A percentile compares a stretch with the other conserved stretches of the same genome.
phyloP scores from a whole-genome alignment of 2,888 invertebrate genomes.

The Serrognathus titanus region DNA sequence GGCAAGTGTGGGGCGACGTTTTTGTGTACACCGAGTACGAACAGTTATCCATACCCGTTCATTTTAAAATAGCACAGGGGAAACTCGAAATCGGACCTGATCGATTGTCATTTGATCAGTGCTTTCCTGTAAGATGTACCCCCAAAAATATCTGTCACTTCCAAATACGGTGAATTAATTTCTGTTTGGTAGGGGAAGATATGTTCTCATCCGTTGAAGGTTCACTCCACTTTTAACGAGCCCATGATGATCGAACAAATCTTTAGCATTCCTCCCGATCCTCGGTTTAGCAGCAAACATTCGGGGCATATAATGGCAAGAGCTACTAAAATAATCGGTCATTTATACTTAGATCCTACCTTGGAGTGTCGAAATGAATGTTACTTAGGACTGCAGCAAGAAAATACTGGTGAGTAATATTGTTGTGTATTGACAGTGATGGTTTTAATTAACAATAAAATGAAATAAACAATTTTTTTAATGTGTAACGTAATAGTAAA shows the following conservation, averaged over 20 bases:
- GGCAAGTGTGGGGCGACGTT: slow-evolving; percentile 64
- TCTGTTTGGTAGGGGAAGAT: slow-evolving; percentile 65
- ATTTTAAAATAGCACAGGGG: slow-evolving; percentile 72
- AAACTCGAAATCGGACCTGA: slow-evolving; percentile 66
- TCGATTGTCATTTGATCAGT: slow-evolving; percentile 68
- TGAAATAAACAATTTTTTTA: too few species aligned
- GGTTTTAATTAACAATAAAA: too few species aligned
- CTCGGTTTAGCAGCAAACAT: slow-evolving; percentile 57
- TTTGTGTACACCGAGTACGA: slow-evolving; percentile 71
- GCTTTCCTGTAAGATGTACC: slow-evolving; percentile 69
- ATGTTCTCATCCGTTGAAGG: slow-evolving; percentile 70
- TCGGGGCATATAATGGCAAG: slow-evolving; percentile 52
- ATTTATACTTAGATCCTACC: slow-evolving; percentile 70
- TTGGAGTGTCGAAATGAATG: slow-evolving; percentile 68
- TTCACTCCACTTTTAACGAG: slow-evolving; percentile 77
- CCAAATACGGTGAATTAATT: background rate
- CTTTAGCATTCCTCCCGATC: slow-evolving; percentile 59
- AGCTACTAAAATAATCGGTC: slow-evolving; percentile 55
- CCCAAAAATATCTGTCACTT: background rate
- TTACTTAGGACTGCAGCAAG: slow-evolving; percentile 71
- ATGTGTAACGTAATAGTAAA: too few species aligned
- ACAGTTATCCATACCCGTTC: slow-evolving; percentile 66
- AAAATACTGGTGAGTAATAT: slow-evolving; percentile 60
- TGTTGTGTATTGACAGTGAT: too few species aligned
- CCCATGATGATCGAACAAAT: slow-evolving; percentile 74